Evolutionary conservation across 2,888 invertebrate genomes (phyloP).

Genomic region (Zonitis immaculata): DNA sequence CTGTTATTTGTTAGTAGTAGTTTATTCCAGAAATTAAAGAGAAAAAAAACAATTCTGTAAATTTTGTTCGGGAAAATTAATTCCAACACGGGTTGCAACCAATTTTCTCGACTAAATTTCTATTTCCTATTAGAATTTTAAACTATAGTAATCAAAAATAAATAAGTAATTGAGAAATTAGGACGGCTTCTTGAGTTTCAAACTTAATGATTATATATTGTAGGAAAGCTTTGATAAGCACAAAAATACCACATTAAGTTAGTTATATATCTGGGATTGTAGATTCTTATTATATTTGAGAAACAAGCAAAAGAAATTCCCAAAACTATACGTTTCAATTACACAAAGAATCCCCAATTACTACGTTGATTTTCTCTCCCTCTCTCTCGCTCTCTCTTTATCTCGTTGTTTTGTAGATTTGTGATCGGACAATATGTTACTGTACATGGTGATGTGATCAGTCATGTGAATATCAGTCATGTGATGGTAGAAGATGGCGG

Average conservation of each 20-base stretch:
- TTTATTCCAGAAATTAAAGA: too few relatives aligned
- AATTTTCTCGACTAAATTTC: too few relatives aligned
- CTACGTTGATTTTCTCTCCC: too few relatives aligned
- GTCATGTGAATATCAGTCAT: slow-evolving; percentile 76
- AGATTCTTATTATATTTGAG: slow-evolving; percentile 6
- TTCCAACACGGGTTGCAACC: too few relatives aligned
- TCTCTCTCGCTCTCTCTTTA: too few relatives aligned
- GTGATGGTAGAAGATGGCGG: slow-evolving; percentile 77
- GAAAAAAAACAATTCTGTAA: background rate
- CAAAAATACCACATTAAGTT: slow-evolving; percentile 7
- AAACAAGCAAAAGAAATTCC: too few relatives aligned
- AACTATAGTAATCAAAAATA: too few relatives aligned
- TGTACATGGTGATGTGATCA: slow-evolving; percentile 75
- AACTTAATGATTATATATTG: slow-evolving; percentile 3
- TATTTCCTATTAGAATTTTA: too few relatives aligned
- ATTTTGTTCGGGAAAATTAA: background rate
- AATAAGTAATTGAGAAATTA: too few relatives aligned
- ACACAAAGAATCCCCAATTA: too few relatives aligned
- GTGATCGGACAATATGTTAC: slow-evolving; percentile 73
- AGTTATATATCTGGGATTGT: background rate
- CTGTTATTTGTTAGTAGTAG: too few relatives aligned
- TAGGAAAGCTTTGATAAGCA: background rate
- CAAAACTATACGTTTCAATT: slow-evolving; percentile 4
- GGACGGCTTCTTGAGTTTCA: background rate
- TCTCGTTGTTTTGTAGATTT: slow-evolving; percentile 51